Base-by-base conservation (phyloP, 2,888 invertebrate genomes). In the Heliconius ethilla region DNA sequence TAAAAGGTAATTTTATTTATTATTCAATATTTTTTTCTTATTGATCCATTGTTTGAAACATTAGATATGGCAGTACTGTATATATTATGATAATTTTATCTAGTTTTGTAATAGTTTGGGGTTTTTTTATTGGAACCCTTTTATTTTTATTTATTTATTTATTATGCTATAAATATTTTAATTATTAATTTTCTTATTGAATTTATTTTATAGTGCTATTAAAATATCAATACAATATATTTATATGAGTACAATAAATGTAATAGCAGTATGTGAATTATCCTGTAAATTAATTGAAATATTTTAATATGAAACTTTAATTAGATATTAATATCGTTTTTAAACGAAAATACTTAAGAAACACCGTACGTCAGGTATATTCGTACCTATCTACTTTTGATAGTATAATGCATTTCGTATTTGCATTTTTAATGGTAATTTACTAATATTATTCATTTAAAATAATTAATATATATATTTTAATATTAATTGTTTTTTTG, bases 1-100 rank as follows among this genome's bases (percentile, higher is more conserved):
- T 33, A 15, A 15, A 72, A 72, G 72, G 72, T 72, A 72, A 72
- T 55, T n/a, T 55, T 33, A 55, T 33, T 72, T 59, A 59, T 59
- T 72, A 59, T 33, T 59, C n/a, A 72, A 18, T 70, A 55, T 33
- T 7, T 55, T n/a, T 67, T 55, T 59, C 10, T 59, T 59, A 25
- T 25, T 6, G 2, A 72, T 72, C 72, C 13, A 72, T 72, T 59
- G 59, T 72, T 72, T 59, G 13, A 7, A n/a, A 51, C 15, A 33
- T 33, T 3, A 45, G 18, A 10, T 27, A 27, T 15, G 1, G 18
- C n/a, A 37, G n/a, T 59, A 33, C 15, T 29, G 70, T 72, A n/a
- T 51, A 33, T 72, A 33, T 33, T n/a, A 55, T 29, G 33, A n/a
- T 72, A 72, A 72, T 69, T 69, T 40, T 45, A 7, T 18, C 6